phyloP scores from a whole-genome alignment of 2,113 vertebrate genomes.

The Psophia crepitans region DNA sequence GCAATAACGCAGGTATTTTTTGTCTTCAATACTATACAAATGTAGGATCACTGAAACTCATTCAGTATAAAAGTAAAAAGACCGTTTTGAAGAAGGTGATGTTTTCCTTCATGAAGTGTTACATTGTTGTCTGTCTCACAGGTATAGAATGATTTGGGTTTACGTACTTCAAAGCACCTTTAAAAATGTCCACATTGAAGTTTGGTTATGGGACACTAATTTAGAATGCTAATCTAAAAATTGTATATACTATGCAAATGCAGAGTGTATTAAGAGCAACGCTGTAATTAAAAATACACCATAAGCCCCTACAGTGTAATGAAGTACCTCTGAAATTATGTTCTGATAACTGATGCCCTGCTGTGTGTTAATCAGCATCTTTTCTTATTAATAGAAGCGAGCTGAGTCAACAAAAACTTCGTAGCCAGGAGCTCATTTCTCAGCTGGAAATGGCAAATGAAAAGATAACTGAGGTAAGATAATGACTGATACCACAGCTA shows the following conservation, averaged over 20 bases:
- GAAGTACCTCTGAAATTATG: not conserved
- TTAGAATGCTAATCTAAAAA: not conserved
- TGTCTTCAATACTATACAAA: not conserved
- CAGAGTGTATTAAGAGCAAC: not conserved
- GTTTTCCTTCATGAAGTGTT: not conserved
- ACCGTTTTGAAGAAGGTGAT: not conserved
- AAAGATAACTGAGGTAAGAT: slow-evolving; percentile 83
- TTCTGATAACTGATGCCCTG: not conserved
- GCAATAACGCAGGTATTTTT: not conserved
- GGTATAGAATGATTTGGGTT: not conserved
- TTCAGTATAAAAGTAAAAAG: not conserved
- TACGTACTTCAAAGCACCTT: not conserved
- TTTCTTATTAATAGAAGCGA: slow-evolving; percentile 79
- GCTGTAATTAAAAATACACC: not conserved
- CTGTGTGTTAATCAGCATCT: slow-evolving; percentile 21
- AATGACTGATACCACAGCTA: not conserved
- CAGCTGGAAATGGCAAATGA: slow-evolving; percentile 83
- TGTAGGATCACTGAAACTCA: not conserved
- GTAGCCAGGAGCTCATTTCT: slow-evolving; percentile 80
- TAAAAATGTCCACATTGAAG: not conserved
- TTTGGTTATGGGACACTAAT: not conserved
- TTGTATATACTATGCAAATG: not conserved
- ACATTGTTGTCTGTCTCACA: not conserved
- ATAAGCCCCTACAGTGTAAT: not conserved
- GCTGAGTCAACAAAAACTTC: slow-evolving; percentile 85